phyloP scores from a whole-genome alignment of 2,888 invertebrate genomes.

The Anthrax anthrax region DNA sequence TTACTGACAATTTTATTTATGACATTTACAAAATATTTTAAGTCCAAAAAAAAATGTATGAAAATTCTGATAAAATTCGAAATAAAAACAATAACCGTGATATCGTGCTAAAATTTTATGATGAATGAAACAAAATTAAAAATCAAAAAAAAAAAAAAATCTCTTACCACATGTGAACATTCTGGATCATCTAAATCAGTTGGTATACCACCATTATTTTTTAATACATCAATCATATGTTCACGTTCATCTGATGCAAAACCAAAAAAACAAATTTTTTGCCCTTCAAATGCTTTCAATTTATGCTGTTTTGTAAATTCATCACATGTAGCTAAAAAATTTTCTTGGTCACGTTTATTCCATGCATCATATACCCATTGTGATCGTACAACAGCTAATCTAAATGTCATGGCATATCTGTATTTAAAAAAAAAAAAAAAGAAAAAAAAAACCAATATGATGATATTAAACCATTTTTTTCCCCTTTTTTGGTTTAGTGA shows the following conservation, averaged over 20 bases:
- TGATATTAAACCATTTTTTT: no score
- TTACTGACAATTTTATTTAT: no score
- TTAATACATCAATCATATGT: constrained; percentile 82
- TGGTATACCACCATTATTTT: constrained; percentile 71
- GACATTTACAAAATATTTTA: no score
- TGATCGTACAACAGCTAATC: constrained; percentile 73
- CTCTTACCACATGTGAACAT: constrained; percentile 85
- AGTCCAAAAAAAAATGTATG: constrained; percentile 6
- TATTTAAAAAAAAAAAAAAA: background rate
- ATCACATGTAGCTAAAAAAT: constrained; percentile 56
- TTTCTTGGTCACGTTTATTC: constrained; percentile 58
- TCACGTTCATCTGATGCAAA: constrained; percentile 79
- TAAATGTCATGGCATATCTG: constrained; percentile 72
- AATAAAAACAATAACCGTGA: background rate
- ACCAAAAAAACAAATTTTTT: constrained; percentile 75
- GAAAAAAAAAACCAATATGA: no score
- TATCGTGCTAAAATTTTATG: background rate
- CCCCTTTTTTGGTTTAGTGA: no score
- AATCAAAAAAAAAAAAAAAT: background rate
- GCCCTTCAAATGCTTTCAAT: constrained; percentile 76
- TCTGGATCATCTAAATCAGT: constrained; percentile 64
- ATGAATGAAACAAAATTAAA: background rate
- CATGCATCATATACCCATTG: constrained; percentile 83
- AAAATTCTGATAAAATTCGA: background rate
- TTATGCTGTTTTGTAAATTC: constrained; percentile 55